Base-by-base conservation (phyloP, 2,797 vertebrate species). In the Hemitrygon akajei region DNA sequence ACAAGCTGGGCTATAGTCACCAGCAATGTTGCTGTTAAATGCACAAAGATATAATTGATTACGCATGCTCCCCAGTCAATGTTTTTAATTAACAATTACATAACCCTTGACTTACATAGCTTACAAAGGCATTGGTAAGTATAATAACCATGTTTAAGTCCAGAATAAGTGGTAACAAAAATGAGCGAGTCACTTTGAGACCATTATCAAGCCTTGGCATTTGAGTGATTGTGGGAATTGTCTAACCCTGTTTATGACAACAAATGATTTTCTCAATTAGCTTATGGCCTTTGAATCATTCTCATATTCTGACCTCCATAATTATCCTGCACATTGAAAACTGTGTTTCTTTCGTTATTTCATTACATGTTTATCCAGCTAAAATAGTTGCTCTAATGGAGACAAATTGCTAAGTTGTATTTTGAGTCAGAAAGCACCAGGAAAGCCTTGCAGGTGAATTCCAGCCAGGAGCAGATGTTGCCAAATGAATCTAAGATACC, bases 371-470 rank as follows among this genome's bases (percentile, higher is more conserved):
- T 89, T 89, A 69, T 69, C 60, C 60, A 89, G 82, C 82, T 60
- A n/a, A 86, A 58, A 86, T 89, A 89, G 86, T 34, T 89, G n/a
- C 30, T 89, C 16, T 63, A 69, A 69, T 89, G 6, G 86, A 34
- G 86, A 89, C 63, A 66, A 20, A 89, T 63, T 89, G 16, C 20
- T 89, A 20, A 69, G 20, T 89, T 66, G n/a, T 37, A 10, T 69
- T 47, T 63, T 34, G 63, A 89, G n/a, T 69, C 20, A 37, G n/a
- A 89, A 89, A 37, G 11, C 63, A 69, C 60, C 7, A 22, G 34
- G 25, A 89, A 69, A 34, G 60, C 60, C n/a, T 89, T 89, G 60
- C n/a, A 37, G 86, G n/a, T 69, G 86, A 89, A 89, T 89, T 69
- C 10, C 16, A 37, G 86, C 2, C 86, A 37, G 63, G n/a, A 34